Evolutionary conservation across 2,888 invertebrate species (phyloP), one percentile per base, ranked within the genome.

Genomic region (Zaprionus bogoriensis): DNA sequence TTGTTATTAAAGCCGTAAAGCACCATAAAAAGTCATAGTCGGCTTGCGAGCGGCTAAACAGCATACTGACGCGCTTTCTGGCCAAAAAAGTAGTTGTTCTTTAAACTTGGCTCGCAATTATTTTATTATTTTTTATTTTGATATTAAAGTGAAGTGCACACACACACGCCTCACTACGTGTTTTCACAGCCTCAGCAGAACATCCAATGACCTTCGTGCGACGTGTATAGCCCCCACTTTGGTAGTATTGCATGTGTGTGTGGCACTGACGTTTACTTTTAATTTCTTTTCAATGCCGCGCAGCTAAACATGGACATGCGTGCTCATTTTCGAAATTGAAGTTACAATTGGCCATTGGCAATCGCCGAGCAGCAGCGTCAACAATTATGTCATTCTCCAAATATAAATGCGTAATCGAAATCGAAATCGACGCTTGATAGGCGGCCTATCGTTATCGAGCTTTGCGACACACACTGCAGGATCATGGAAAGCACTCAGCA

Each of bases 271-370:
- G 71, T 77, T 87, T 75, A 88, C 88, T 88, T 87, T 88, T 88
- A 87, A 89, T 88, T 88, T 88, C 89, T 87, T 89, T 89, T 88
- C 89, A 88, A 83, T 89, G 87, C 64, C 77, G 79, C 66, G 70
- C 72, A 61, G 47, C 86, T 82, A 77, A 88, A 85, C 76, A 84
- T 85, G 78, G 78, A 28, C 65, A 72, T 52, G 44, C 61, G 67
- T 61, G 69, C 59, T 62, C 55, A 68, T 60, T 69, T 65, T 75
- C 76, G 54, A 76, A 73, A 39, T 39, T 39, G 39, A 41, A 70
- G 57, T 71, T 71, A 41, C 67, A 76, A 73, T 75, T 72, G 70
- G 68, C 76, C 75, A 74, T 74, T 76, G 72, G 41, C 55, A 68
- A 68, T 68, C 30, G 53, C 14, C 32, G 20, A 10, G 28, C 66